Evolutionary conservation across 2,113 vertebrate species (phyloP).

Genomic region (Eurypyga helias): DNA sequence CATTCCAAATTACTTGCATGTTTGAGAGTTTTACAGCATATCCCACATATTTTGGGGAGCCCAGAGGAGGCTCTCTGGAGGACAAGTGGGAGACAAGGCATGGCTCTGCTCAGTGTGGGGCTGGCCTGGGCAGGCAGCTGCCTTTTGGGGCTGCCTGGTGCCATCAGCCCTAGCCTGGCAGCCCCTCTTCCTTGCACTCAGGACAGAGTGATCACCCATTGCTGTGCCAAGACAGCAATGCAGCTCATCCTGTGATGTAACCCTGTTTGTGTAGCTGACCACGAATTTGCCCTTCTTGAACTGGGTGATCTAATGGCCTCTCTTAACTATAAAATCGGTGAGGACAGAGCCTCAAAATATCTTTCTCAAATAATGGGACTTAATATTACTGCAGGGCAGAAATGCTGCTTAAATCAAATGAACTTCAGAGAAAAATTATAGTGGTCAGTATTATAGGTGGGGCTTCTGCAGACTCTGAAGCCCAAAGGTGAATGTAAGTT

Average conservation of each 20-base stretch:
- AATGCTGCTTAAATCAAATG: conserved; percentile 9
- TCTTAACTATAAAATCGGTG: background rate
- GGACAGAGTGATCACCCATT: background rate
- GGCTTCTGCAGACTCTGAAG: background rate
- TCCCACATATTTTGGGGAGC: background rate
- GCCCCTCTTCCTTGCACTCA: background rate
- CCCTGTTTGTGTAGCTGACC: background rate
- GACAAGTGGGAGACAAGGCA: background rate
- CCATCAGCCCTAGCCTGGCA: background rate
- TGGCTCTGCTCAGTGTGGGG: accelerated
- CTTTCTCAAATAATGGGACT: conserved; percentile 2
- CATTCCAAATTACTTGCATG: background rate
- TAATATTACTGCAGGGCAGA: conserved; percentile 6
- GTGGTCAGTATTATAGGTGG: background rate
- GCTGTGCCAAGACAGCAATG: background rate
- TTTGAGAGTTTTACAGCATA: background rate
- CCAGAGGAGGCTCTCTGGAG: background rate
- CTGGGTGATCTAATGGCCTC: background rate
- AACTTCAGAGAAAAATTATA: background rate
- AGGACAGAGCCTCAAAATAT: background rate
- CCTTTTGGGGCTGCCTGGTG: background rate
- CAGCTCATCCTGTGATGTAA: background rate
- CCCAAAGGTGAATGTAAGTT: background rate
- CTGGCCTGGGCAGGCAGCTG: background rate
- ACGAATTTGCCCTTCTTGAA: background rate